These are phyloP conservation scores for Linnaemya tessellans DNA, from an alignment of 2,888 invertebrate genomes.

Conservation along the genomic window DNA sequence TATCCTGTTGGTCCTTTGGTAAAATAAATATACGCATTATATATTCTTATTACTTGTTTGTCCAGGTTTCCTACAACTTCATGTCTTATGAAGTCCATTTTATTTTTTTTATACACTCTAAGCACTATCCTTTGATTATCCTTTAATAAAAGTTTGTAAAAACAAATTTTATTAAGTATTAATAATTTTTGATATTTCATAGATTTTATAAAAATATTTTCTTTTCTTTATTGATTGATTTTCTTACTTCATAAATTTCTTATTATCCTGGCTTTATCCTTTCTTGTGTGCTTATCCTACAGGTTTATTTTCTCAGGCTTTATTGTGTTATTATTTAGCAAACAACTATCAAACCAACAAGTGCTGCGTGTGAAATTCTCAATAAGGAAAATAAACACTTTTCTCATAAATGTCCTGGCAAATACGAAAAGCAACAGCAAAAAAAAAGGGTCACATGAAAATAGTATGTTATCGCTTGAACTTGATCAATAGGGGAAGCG, in stretches of 20 bases:
- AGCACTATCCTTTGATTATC: background rate
- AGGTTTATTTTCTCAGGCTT: conserved; percentile 45
- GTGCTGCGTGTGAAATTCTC: conserved; percentile 71
- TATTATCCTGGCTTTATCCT: conserved; percentile 37
- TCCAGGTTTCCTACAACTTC: background rate
- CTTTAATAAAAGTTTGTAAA: background rate
- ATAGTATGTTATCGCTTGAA: conserved; percentile 61
- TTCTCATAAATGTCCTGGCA: conserved; percentile 68
- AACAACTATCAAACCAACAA: conserved; percentile 64
- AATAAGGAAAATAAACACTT: conserved; percentile 66
- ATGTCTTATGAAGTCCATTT: background rate
- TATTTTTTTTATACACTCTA: background rate
- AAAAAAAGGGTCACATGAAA: conserved; percentile 52
- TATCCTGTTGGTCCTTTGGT: background rate
- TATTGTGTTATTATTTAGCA: conserved; percentile 56
- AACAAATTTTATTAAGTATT: background rate
- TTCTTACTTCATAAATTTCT: background rate
- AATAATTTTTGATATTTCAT: background rate
- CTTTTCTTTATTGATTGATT: background rate
- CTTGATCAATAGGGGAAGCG: conserved; percentile 66
- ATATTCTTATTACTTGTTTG: background rate
- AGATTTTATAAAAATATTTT: background rate
- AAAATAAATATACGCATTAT: background rate
- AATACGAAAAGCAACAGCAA: conserved; percentile 21
- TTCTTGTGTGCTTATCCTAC: conserved; percentile 14